phyloP scores from a whole-genome alignment of 2,888 invertebrate species.

The Pterostichus madidus region DNA sequence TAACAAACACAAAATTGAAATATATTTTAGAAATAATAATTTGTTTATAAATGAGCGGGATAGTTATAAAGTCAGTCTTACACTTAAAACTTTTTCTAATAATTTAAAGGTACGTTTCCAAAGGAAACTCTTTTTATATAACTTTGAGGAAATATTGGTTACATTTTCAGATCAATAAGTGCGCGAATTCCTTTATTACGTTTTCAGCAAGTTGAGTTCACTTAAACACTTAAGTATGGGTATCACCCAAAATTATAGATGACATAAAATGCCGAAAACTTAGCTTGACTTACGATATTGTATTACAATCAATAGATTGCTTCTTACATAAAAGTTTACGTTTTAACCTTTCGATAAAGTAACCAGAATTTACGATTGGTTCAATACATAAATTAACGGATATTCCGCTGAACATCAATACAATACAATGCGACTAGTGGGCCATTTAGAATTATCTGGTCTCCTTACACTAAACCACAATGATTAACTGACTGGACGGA shows the following conservation, averaged over 20 bases:
- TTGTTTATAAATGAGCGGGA: too few species aligned
- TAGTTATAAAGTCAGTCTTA: too few species aligned
- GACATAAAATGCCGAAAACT: slow-evolving; percentile 28
- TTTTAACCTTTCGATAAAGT: slow-evolving; percentile 29
- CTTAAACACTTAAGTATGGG: slow-evolving; percentile 1
- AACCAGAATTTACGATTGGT: slow-evolving; percentile 37
- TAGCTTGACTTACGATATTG: slow-evolving; percentile 26
- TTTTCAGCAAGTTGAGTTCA: neutral
- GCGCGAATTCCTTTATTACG: slow-evolving; percentile 20
- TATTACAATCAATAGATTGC: slow-evolving; percentile 33
- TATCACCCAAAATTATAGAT: slow-evolving; percentile 41
- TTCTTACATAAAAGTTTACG: slow-evolving; percentile 34
- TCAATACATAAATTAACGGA: slow-evolving; percentile 56
- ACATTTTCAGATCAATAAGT: slow-evolving; percentile 37
- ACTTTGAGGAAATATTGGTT: neutral
- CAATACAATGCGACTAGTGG: slow-evolving; percentile 51
- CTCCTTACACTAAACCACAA: slow-evolving; percentile 20
- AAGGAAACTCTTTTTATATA: neutral
- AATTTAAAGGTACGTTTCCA: too few species aligned
- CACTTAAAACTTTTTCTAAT: too few species aligned
- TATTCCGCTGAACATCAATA: slow-evolving; percentile 39
- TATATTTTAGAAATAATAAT: too few species aligned
- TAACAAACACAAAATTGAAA: too few species aligned
- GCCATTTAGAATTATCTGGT: slow-evolving; percentile 31
- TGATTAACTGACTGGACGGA: slow-evolving; percentile 49